Evolutionary conservation across 2,888 invertebrate species (phyloP).

Genomic region (Ditylenchus weischeri): DNA sequence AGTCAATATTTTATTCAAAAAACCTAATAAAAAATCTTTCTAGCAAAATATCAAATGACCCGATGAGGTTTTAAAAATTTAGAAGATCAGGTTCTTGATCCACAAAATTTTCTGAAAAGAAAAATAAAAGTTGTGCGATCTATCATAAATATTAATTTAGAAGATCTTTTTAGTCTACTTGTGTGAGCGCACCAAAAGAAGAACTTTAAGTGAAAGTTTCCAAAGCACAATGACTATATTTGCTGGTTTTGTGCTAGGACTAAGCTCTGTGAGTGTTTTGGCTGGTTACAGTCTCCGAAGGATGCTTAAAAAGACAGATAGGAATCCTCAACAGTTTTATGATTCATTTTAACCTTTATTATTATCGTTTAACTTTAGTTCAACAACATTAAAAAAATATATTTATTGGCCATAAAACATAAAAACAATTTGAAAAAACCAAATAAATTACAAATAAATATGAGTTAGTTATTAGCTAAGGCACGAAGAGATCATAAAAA

Average conservation of each 20-base stretch:
- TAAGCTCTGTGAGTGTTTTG: conserved; percentile 40
- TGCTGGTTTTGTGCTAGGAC: conserved; percentile 41
- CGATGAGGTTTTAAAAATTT: too few species aligned
- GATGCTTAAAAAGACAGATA: conserved; percentile 39
- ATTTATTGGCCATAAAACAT: too few species aligned
- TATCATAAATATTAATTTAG: too few species aligned
- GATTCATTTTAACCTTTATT: neutral
- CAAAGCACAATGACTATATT: conserved; percentile 50
- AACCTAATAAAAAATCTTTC: too few species aligned
- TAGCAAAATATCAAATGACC: too few species aligned
- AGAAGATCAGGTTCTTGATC: too few species aligned
- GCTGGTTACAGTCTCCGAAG: conserved; percentile 40
- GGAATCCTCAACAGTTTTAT: neutral
- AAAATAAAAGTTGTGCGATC: too few species aligned
- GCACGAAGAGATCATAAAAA: neutral
- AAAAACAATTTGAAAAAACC: too few species aligned
- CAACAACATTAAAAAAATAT: too few species aligned
- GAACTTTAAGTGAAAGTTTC: conserved; percentile 49
- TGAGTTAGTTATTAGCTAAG: neutral
- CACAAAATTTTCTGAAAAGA: neutral
- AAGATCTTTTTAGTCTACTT: conserved; percentile 50
- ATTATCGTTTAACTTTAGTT: neutral
- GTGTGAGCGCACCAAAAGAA: conserved; percentile 51
- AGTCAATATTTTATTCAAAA: conserved; percentile 9
- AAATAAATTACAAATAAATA: too few species aligned